Base-by-base conservation (phyloP, 2,113 vertebrate genomes). In the Hippocampus barbouri region DNA sequence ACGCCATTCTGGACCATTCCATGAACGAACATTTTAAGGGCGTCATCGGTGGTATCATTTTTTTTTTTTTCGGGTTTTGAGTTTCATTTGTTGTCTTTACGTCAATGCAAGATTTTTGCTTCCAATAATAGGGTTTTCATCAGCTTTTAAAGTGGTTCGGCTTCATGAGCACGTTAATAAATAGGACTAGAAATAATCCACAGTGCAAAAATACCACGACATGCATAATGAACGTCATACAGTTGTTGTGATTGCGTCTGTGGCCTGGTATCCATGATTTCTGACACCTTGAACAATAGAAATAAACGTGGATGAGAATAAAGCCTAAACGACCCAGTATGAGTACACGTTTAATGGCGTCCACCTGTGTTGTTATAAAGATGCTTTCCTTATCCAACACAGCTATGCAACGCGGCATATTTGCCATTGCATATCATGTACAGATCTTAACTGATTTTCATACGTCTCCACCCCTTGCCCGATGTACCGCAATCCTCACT, bases 131-230 rank as follows among this genome's bases (percentile, higher is more conserved):
- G 68, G 85, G 81, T 87, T 85, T 87, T 74, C 9, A 82, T n/a
- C 79, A 65, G 70, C 81, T 84, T 84, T 82, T 77, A 80, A 85
- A 87, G 77, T 83, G 63, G 81, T 34, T 34, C 4, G 30, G 69
- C 49, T 74, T 72, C 70, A 43, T 75, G n/a, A 68, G 57, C 62
- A 70, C 76, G 71, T 70, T 67, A 8, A 72, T 68, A 3, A 57
- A 57, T 5, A 57, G n/a, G 41, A 11, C 41, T 43, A 12, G 41
- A 43, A 43, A 43, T 43, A 43, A 12, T 45, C 43, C 43, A 14
- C 8, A 7, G 23, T 57, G 12, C 23, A 25, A 25, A 12, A 14
- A 1, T 5, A 23, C n/a, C n/a, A 3, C n/a, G 5, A 54, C 51
- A 20, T 53, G 18, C n/a, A 38, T 38, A 57, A 57, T 4, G 8